Evolutionary conservation across 35 echinoderm and acorn worm species (phyloP), one percentile per base, ranked within the genome.

Genomic region (Eucidaris tribuloides): DNA sequence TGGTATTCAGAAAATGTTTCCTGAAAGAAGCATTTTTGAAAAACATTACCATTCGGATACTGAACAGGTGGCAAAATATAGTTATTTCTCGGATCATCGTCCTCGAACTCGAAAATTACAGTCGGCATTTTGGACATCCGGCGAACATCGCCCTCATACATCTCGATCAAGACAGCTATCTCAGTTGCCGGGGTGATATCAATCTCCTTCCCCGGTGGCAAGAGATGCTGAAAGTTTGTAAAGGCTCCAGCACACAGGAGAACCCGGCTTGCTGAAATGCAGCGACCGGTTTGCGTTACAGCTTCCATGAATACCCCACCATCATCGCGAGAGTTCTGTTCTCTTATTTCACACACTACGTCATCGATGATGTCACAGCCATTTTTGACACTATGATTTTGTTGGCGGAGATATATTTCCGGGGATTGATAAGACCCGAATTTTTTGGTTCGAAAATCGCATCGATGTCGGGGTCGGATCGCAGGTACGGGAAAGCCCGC

Each of bases 41-140:
- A n/a, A 13, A 13, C 78, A n/a, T 83, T 88, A 97, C 94, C 94
- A 79, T 97, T 72, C 31, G 94, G 94, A 63, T 97, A 97, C 43
- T 41, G 58, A 19, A 97, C 85, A 41, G 94, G 89, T 77, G 94
- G 94, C 9, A 97, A 61, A 1, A 92, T 56, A 57, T 97, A 97
- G 18, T 77, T 33, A 28, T 77, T 29, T 55, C 48, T 24, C 15
- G 28, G 31, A 81, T 74, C 22, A 29, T 81, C 45, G 35, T 81
- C 52, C 17, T 65, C 31, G 42, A 70, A 29, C 13, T 45, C 28
- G 6, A 35, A 46, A n/a, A 71, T 77, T 28, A 84, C 20, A 38
- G 36, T 58, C 0, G 94, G 94, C 85, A 97, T 92, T 1, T 76
- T 42, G 7, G 79, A 61, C 5, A 97, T 42, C 23, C 50, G 87